These are phyloP conservation scores for Eristalis tenax DNA, from an alignment of 2,888 invertebrate species.

Conservation along the genomic window DNA sequence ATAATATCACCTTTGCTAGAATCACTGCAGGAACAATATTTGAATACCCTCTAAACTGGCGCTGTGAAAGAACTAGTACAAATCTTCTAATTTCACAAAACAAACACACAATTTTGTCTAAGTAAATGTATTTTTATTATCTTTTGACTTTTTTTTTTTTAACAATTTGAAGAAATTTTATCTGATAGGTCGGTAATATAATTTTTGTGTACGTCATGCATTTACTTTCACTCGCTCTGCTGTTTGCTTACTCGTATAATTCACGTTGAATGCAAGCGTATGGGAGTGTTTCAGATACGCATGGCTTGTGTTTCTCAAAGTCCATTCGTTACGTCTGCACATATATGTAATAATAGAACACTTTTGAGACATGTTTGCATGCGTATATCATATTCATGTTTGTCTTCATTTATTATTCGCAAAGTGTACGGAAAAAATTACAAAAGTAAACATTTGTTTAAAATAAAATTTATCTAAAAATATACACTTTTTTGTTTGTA, in stretches of 20 bases:
- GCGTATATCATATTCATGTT: conserved; percentile 4
- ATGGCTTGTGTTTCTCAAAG: conserved; percentile 20
- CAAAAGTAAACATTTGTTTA: conserved; percentile 16
- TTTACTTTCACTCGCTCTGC: not conserved
- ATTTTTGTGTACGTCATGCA: not conserved
- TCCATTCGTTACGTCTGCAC: conserved; percentile 42
- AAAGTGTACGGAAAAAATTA: conserved; percentile 31
- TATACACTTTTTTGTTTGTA: not conserved
- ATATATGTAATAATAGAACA: conserved; percentile 40
- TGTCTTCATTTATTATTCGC: conserved; percentile 4
- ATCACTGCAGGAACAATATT: too few species aligned
- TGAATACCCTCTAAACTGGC: too few species aligned
- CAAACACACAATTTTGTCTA: not conserved
- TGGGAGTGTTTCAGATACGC: not conserved
- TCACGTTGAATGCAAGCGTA: not conserved
- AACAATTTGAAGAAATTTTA: conserved; percentile 31
- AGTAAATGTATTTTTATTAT: conserved; percentile 13
- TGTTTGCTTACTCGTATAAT: conserved; percentile 15
- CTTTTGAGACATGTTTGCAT: not conserved
- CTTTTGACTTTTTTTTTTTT: conserved; percentile 14
- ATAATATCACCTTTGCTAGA: too few species aligned
- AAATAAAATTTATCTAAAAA: conserved; percentile 36
- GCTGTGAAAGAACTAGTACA: not conserved
- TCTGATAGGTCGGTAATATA: conserved; percentile 7
- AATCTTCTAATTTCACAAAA: not conserved